Percentiles rank a stretch among this genome's conserved stretches.
These are phyloP conservation scores for Cairina moschata DNA, from an alignment of 2,113 vertebrate species.

Conservation along the genomic window DNA sequence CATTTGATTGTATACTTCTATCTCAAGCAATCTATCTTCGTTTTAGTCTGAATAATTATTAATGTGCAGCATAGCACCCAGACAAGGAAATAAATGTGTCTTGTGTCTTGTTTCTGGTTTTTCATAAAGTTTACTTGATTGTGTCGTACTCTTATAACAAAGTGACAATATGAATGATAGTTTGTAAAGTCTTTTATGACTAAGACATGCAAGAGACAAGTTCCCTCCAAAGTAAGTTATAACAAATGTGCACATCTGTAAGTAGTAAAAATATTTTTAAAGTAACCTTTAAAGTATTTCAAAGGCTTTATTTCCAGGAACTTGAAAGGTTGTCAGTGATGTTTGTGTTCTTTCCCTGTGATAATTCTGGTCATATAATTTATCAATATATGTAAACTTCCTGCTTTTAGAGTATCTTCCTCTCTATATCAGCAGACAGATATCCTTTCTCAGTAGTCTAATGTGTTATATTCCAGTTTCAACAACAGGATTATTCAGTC, in stretches of 20 bases:
- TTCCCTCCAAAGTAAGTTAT: neutral
- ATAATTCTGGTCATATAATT: neutral
- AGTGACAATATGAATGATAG: neutral
- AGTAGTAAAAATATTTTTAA: neutral
- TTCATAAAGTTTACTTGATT: neutral
- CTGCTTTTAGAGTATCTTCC: neutral
- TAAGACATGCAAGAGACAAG: no score
- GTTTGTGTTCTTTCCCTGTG: neutral
- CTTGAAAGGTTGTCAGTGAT: neutral
- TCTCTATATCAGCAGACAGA: neutral
- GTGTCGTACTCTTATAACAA: no score
- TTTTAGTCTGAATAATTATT: neutral
- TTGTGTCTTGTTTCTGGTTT: neutral
- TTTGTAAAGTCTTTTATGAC: neutral
- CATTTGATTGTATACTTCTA: neutral
- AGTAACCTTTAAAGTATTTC: neutral
- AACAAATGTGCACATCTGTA: neutral
- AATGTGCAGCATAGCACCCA: neutral
- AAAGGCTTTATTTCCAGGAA: neutral
- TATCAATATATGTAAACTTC: neutral
- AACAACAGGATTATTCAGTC: neutral
- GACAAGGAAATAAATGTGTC: neutral
- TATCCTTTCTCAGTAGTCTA: no score
- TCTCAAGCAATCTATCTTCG: neutral
- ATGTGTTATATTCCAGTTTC: neutral